Base-by-base conservation (phyloP, 1,140 invertebrate species). In the Anastrepha ludens region DNA sequence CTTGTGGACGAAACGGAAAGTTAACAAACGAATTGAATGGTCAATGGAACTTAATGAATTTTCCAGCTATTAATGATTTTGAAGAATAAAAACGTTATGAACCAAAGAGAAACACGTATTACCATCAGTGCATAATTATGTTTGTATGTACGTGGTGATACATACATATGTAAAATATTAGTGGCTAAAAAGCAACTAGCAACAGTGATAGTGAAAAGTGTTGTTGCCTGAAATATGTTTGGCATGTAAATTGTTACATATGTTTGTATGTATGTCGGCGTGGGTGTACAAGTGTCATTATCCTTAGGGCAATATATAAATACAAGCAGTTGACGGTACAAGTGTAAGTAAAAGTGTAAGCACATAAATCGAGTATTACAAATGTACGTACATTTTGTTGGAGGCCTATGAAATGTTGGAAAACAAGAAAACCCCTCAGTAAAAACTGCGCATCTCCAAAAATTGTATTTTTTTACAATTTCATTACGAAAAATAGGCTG, bases 221-320 rank as follows among this genome's bases (percentile, higher is more conserved):
- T 78, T 50, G 67, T 81, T 81, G 47, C 17, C 47, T 17, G 20
- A 81, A 81, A 55, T 81, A 81, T 81, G 47, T 13, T 74, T 74
- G 67, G 41, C 67, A 41, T 20, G n/a, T 81, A 81, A 55, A 81
- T 81, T 47, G 17, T n/a, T 55, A 81, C 47, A 81, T 55, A 20
- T 11, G n/a, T 81, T 3, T 29, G 74, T 81, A 55, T 81, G 44
- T 81, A 55, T 58, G 47, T 81, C n/a, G 44, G 41, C 13, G 74
- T 81, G 74, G 15, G 44, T 81, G 74, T 20, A 47, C 44, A 81
- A 81, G 74, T 55, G 74, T 81, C 74, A 81, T 81, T 81, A 81
- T 81, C 74, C 74, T 81, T 50, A 81, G 17, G 20, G 44, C 47
- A 81, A 81, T 55, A 81, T 55, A n/a, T 20, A 11, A 8, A 55